Conservation (phyloP, 2,113 vertebrate genomes). For the Ascaphus truei region DNA sequence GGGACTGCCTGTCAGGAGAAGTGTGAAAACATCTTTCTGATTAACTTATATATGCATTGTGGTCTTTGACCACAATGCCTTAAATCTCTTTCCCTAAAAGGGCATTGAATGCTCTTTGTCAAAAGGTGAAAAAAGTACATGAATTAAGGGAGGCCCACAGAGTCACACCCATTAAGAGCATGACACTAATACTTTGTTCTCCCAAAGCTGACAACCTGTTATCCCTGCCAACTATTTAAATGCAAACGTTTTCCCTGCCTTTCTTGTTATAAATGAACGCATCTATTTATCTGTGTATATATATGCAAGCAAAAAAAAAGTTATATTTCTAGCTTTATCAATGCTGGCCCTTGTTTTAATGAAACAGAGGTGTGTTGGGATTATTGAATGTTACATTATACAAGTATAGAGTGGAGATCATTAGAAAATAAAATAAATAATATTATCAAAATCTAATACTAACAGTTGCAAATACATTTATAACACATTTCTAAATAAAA, state of each 20-base stretch:
- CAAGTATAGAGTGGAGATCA: no score
- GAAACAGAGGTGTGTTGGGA: no score
- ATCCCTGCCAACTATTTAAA: conserved; percentile 1
- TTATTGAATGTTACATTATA: no score
- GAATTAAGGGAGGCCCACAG: conserved; percentile 31
- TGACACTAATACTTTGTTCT: not conserved
- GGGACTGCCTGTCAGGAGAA: conserved; percentile 38
- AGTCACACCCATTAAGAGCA: conserved; percentile 23
- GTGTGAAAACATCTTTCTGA: conserved; percentile 55
- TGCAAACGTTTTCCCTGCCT: not conserved
- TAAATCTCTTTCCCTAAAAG: conserved; percentile 38
- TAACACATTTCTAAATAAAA: no score
- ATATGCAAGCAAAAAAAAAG: no score
- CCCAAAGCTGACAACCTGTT: conserved; percentile 37
- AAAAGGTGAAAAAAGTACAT: conserved; percentile 23
- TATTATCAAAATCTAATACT: no score
- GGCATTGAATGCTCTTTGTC: conserved; percentile 31
- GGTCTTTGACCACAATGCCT: conserved; percentile 20
- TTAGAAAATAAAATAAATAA: no score
- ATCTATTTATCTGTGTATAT: no score
- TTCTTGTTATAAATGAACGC: no score
- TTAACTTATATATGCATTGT: conserved; percentile 44
- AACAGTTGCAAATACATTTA: no score
- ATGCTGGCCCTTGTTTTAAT: no score
- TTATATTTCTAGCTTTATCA: no score